phyloP scores from a whole-genome alignment of 1,140 invertebrate genomes.

The Lepidurus packardi region DNA sequence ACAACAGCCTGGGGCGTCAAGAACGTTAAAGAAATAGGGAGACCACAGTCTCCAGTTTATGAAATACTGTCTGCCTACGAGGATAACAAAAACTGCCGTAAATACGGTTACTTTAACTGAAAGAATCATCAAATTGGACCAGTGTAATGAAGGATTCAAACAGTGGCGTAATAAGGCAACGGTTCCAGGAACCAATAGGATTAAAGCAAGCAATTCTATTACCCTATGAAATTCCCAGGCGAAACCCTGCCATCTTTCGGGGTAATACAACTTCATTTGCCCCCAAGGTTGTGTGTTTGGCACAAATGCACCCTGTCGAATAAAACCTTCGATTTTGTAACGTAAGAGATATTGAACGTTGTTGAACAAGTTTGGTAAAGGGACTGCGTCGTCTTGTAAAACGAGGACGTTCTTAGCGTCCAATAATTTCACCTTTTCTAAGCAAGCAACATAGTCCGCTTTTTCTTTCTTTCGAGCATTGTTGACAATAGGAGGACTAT shows the following conservation, averaged over 20 bases:
- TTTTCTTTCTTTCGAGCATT: constrained; percentile 31
- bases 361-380: not conserved
- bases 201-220: constrained; percentile 5
- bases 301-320: not conserved
- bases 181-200: not conserved
- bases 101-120: not conserved
- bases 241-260: constrained; percentile 32
- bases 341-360: constrained; percentile 10
- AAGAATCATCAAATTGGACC: not conserved
- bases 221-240: constrained; percentile 14
- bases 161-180: not conserved
- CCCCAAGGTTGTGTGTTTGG: constrained; percentile 22
- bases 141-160: not conserved
- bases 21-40: constrained; percentile 21
- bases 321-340: not conserved
- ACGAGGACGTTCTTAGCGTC: constrained; percentile 15
- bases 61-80: constrained; percentile 33
- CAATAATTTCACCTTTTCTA: not conserved
- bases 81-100: not conserved
- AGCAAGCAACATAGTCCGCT: constrained; percentile 28
- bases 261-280: constrained; percentile 30
- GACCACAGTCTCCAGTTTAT: constrained; percentile 27
- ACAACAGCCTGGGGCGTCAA: constrained; percentile 33
- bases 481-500: not conserved
- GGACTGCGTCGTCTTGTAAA: constrained; percentile 30